Base-by-base conservation (phyloP, 2,113 vertebrate species). In the Pycnonotus jocosus region DNA sequence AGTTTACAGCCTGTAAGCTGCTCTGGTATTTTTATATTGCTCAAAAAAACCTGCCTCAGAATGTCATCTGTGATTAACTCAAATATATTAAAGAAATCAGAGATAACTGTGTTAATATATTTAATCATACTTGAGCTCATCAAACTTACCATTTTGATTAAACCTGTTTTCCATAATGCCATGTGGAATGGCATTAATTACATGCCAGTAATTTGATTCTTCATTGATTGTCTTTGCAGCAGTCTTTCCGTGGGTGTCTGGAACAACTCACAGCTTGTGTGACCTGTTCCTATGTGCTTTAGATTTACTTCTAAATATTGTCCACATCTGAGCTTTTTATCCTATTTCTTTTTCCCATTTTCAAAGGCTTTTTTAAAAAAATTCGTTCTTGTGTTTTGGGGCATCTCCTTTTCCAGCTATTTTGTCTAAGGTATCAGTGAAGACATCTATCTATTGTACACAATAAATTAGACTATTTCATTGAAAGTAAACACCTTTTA, bases 111-210 rank as follows among this genome's bases (percentile, higher is more conserved):
- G 78, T 76, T 95, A 95, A 92, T 92, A 69, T 84, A 95, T 82
- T 93, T 96, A 96, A 91, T 93, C 86, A 87, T 61, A 72, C 70
- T 58, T 80, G 57, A 92, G 92, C 89, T 96, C 94, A 94, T 97
- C 91, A 96, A 92, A 95, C 70, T 57, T 84, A 87, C 66, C 85
- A 69, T 95, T 94, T 90, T 95, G 93, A 96, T 96, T 96, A 96
- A 93, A 53, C 57, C 90, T 96, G 71, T 86, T 96, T 96, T 96
- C 92, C 93, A 93, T 96, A 96, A 96, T 93, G 90, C 81, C 74
- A 65, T 17, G 45, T 92, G 85, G 66, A 92, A 77, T 82, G 79
- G 71, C 66, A 88, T 69, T 96, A 94, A 96, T 96, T 95, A 88
- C 0, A 3, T 1, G 31, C 11, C 15, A 15, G 57, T 94, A 85